Evolutionary conservation across 1,140 invertebrate genomes (phyloP).

Genomic region (Musca vetustissima): DNA sequence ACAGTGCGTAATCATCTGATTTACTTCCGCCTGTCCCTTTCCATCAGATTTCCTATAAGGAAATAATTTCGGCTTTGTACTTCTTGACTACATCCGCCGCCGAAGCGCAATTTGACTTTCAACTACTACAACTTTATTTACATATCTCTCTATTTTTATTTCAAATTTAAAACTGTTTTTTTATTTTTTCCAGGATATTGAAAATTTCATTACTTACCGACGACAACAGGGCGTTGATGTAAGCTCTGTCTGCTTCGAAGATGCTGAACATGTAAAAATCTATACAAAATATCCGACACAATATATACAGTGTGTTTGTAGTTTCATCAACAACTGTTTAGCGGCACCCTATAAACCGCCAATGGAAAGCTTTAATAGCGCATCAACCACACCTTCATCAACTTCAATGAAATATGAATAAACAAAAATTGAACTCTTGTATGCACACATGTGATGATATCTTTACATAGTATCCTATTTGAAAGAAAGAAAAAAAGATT

Average conservation of each 20-base stretch:
- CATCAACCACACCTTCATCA: neutral
- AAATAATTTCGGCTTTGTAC: too few species aligned
- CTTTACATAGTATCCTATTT: too few species aligned
- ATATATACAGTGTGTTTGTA: constrained; percentile 64
- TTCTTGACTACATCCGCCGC: too few species aligned
- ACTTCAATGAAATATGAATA: constrained; percentile 14
- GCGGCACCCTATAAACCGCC: constrained; percentile 30
- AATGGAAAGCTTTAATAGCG: constrained; percentile 5
- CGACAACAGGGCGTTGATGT: constrained; percentile 63
- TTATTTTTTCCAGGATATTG: constrained; percentile 59
- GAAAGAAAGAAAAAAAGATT: too few species aligned
- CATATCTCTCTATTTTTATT: too few species aligned
- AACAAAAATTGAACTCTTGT: neutral
- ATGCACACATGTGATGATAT: too few species aligned
- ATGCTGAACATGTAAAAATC: constrained; percentile 73
- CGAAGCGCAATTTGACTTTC: too few species aligned
- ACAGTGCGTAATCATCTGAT: too few species aligned
- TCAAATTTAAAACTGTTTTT: constrained; percentile 17
- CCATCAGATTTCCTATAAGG: too few species aligned
- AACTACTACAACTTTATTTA: too few species aligned
- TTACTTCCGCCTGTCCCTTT: too few species aligned
- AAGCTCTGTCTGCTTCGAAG: constrained; percentile 64
- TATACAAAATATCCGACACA: constrained; percentile 63
- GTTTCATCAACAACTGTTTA: constrained; percentile 64
- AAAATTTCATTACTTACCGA: constrained; percentile 63